Evolutionary conservation across 1,140 invertebrate species (phyloP).

Genomic region (Polypedilum pembai): DNA sequence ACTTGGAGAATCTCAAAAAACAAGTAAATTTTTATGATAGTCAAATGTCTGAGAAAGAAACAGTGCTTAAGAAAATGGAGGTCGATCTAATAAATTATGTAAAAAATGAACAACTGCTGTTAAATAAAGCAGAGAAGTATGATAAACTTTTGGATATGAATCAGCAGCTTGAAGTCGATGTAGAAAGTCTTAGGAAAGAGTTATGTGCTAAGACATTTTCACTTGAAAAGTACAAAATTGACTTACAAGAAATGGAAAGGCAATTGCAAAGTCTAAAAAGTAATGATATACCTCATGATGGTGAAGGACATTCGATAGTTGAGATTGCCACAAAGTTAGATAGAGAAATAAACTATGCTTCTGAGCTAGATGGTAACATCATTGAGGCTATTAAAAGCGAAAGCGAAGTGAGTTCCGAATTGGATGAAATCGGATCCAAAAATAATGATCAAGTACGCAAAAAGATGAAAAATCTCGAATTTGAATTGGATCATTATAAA

Average conservation of each 20-base stretch:
- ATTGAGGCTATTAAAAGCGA: constrained; percentile 49
- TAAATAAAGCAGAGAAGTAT: constrained; percentile 3
- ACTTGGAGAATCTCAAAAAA: constrained; percentile 46
- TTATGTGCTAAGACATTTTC: background rate
- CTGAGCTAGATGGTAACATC: constrained; percentile 50
- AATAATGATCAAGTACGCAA: constrained; percentile 41
- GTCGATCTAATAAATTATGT: constrained; percentile 1
- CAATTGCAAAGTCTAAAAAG: constrained; percentile 33
- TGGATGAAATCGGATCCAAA: constrained; percentile 39
- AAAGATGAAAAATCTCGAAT: constrained; percentile 40
- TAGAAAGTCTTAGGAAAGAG: background rate
- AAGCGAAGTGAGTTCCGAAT: constrained; percentile 44
- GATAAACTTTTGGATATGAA: constrained; percentile 9
- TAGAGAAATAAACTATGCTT: constrained; percentile 52
- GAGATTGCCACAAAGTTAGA: constrained; percentile 51
- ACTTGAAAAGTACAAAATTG: constrained; percentile 18
- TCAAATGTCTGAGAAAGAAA: constrained; percentile 29
- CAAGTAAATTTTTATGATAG: constrained; percentile 35
- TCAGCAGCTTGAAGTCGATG: background rate
- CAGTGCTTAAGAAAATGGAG: constrained; percentile 10
- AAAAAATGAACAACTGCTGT: constrained; percentile 7
- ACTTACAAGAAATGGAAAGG: constrained; percentile 29
- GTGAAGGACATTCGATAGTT: constrained; percentile 45
- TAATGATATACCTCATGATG: constrained; percentile 31
- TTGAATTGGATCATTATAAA: constrained; percentile 32